Conservation (phyloP, 2,888 invertebrate genomes). For the Sabellastarte sp. region DNA sequence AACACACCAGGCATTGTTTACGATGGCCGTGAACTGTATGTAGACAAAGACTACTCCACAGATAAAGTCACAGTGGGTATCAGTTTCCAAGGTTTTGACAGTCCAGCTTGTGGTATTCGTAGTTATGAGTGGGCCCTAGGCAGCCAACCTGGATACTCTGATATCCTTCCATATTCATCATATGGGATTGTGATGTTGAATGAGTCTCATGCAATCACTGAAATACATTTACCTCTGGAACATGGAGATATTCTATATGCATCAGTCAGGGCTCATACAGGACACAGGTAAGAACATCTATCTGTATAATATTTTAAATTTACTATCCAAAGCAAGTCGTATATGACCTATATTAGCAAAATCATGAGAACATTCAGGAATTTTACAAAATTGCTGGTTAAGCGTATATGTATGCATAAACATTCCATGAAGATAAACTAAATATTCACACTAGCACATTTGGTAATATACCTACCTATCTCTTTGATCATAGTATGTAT, state of each 20-base stretch:
- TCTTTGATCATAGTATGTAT: no score
- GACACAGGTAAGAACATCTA: conserved; percentile 22
- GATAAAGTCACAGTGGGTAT: conserved; percentile 37
- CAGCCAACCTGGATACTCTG: conserved; percentile 32
- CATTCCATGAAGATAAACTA: not conserved
- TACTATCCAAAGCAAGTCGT: no score
- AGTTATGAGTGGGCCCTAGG: conserved; percentile 42
- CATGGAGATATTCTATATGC: conserved; percentile 34
- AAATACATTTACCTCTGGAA: conserved; percentile 31
- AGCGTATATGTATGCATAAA: not conserved
- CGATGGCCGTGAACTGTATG: conserved; percentile 31
- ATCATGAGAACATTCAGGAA: no score
- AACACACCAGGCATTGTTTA: conserved; percentile 35
- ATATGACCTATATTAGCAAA: no score
- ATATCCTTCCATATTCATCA: conserved; percentile 34
- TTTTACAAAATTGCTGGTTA: no score
- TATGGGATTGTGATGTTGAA: conserved; percentile 39
- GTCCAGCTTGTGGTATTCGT: conserved; percentile 36
- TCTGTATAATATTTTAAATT: no score
- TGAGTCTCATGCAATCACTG: conserved; percentile 33
- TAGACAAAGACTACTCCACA: conserved; percentile 30
- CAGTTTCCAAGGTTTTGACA: conserved; percentile 39
- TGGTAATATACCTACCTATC: no score
- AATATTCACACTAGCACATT: not conserved
- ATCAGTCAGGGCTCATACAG: conserved; percentile 37